Conservation (phyloP, 2,888 invertebrate genomes). For the Gasteruption jaculator region DNA sequence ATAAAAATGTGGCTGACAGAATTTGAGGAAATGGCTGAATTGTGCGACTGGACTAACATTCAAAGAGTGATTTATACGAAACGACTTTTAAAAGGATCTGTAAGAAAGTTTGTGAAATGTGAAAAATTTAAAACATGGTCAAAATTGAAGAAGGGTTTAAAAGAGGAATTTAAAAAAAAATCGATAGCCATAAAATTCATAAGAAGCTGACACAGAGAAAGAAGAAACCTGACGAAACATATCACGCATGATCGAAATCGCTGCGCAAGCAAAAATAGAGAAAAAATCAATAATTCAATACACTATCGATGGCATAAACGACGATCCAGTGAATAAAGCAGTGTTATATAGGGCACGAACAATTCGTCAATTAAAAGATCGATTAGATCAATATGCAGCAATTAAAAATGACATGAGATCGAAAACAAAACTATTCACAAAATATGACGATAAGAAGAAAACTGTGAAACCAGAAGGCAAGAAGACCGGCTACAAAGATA, state of each 20-base stretch:
- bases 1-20: slow-evolving; percentile 7
- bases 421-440: no score
- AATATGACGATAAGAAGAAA: no score
- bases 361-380: no score
- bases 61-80: slow-evolving; percentile 14
- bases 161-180: slow-evolving; percentile 4
- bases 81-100: slow-evolving; percentile 5
- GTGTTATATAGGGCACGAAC: no score
- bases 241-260: slow-evolving; percentile 12
- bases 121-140: slow-evolving; percentile 5
- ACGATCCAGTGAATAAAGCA: slow-evolving; percentile 6
- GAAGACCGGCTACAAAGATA: no score
- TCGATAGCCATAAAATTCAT: slow-evolving; percentile 6
- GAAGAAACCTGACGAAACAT: slow-evolving; percentile 5
- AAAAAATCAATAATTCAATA: neutral
- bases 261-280: slow-evolving; percentile 12
- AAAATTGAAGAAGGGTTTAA: slow-evolving; percentile 2
- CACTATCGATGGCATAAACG: slow-evolving; percentile 8
- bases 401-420: no score
- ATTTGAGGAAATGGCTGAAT: slow-evolving; percentile 12
- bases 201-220: neutral
- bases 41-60: slow-evolving; percentile 8
- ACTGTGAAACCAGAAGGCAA: no score
- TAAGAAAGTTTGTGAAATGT: slow-evolving; percentile 11
- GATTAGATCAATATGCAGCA: no score